Base-by-base conservation (phyloP, 2,888 invertebrate genomes). In the Fragum fragum region DNA sequence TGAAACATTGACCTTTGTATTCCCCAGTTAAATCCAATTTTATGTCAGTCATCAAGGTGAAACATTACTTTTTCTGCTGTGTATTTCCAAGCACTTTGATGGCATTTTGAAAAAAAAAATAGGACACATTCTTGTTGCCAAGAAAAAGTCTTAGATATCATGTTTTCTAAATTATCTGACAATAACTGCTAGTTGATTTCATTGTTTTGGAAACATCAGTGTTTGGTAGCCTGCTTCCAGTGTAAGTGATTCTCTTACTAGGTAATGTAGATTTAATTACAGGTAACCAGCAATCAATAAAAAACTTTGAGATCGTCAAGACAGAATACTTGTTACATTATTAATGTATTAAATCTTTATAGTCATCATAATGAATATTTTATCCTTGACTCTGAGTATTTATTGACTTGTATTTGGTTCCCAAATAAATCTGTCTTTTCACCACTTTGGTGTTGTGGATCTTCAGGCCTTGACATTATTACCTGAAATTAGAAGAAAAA, bases 211-310 rank as follows among this genome's bases (percentile, higher is more conserved):
- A 14, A 47, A 47, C 47, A 47, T n/a, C n/a, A 18, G 3, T 47
- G 47, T 47, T 47, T 47, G 47, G 47, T 47, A 47, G 7, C 47
- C 47, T 9, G 47, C 47, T 3, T 47, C 47, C 47, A 9, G 14
- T 47, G 14, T 14, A 47, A 16, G 5, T n/a, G n/a, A 47, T 47
- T 5, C n/a, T n/a, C 32, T 61, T 61, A 32, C 23, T 23, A 5
- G 11, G 57, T 57, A 7, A 57, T 57, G 23, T 57, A 57, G 26
- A 23, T 57, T 61, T 42, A 3, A 66, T 36, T 42, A 16, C 66
- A 66, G 66, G 66, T 66, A 66, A 39, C 66, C 66, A 66, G 39
- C 9, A 42, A 66, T 66, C 66, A 66, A 66, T 66, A 42, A 42
- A 39, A 42, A 23, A 42, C 66, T 23, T 23, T 21, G 5, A 18